Evolutionary conservation across 2,797 vertebrate species (phyloP).

Genomic region (Coregonus suidteri): DNA sequence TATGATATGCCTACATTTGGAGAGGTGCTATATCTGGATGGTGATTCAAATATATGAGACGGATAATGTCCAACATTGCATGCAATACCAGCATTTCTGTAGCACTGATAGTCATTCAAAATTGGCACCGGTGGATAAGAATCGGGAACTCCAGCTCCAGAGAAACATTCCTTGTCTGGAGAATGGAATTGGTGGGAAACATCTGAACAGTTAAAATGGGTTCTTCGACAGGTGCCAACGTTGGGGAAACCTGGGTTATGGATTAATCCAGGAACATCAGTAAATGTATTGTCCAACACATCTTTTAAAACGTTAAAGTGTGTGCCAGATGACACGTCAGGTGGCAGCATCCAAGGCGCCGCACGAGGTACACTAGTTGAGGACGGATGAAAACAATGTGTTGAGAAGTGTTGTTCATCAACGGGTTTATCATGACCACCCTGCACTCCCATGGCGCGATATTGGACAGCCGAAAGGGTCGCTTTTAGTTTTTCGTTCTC

Average conservation of each 20-base stretch:
- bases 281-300: neutral
- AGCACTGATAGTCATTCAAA: slow-evolving; percentile 4
- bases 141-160: neutral
- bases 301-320: slow-evolving; percentile 5
- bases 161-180: neutral
- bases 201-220: neutral
- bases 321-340: neutral
- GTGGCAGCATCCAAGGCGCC: neutral
- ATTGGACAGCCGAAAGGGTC: slow-evolving; percentile 50
- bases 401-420: neutral
- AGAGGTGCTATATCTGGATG: neutral
- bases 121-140: neutral
- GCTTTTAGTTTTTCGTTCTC: slow-evolving; percentile 65
- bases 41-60: neutral
- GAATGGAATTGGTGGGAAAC: slow-evolving; percentile 1
- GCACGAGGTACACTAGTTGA: neutral
- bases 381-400: slow-evolving; percentile 4
- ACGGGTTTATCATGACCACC: neutral
- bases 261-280: neutral
- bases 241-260: slow-evolving; percentile 1
- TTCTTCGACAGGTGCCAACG: neutral
- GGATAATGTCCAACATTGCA: slow-evolving; percentile 3
- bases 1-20: slow-evolving; percentile 1
- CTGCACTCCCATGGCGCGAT: neutral
- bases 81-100: neutral